phyloP scores from a whole-genome alignment of 2,113 vertebrate species.

The Brachionichthys hirsutus region DNA sequence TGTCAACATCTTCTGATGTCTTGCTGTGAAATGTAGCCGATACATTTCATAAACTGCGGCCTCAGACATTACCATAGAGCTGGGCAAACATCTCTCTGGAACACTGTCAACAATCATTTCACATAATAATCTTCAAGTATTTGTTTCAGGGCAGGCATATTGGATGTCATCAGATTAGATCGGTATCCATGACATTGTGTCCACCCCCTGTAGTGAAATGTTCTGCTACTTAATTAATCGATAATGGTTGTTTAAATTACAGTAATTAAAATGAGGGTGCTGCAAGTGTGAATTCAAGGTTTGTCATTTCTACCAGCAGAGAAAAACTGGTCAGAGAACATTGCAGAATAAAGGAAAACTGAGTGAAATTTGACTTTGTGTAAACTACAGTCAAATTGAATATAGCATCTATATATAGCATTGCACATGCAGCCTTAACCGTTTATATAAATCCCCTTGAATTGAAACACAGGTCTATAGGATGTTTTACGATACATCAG shows the following conservation, averaged over 20 bases:
- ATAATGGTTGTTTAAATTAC: slow-evolving; percentile 8
- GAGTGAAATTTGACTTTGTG: no score
- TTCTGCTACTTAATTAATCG: slow-evolving; percentile 4
- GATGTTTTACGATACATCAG: no score
- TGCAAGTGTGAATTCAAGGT: no score
- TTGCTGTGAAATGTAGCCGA: slow-evolving; percentile 1
- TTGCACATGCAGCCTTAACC: no score
- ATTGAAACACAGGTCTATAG: no score
- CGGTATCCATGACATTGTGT: not conserved
- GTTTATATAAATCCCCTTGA: no score
- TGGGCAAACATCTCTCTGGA: slow-evolving; percentile 13
- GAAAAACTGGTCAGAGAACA: no score
- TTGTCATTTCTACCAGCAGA: no score
- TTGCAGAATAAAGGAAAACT: no score
- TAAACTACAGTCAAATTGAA: no score
- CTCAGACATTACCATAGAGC: slow-evolving; percentile 11
- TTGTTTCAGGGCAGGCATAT: slow-evolving; percentile 10
- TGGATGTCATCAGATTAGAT: slow-evolving; percentile 8
- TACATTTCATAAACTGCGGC: not conserved
- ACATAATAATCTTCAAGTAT: slow-evolving; percentile 12
- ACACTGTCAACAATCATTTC: slow-evolving; percentile 16
- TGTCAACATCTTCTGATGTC: not conserved
- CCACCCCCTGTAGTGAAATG: not conserved
- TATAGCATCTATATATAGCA: no score
- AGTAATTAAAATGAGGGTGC: no score